Percentiles rank a stretch among this genome's conserved stretches.
Evolutionary conservation across 2,113 vertebrate genomes (phyloP).

Genomic region (Mormyrus lacerda): DNA sequence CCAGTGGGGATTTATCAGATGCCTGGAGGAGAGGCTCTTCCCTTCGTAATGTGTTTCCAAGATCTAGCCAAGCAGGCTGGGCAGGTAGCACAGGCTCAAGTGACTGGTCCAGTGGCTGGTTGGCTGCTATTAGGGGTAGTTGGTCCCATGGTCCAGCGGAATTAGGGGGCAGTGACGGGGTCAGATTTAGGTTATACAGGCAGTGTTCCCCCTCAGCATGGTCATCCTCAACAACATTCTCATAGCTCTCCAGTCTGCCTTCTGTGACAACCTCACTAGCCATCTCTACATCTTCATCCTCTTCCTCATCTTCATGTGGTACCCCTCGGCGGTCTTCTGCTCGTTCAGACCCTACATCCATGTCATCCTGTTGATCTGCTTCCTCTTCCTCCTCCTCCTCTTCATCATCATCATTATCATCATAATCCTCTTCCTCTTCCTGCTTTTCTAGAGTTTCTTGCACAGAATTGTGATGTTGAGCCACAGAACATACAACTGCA

Average conservation of each 20-base stretch:
- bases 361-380: conserved; percentile 56
- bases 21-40: conserved; percentile 20
- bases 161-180: conserved; percentile 41
- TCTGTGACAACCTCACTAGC: conserved; percentile 65
- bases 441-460: conserved; percentile 44
- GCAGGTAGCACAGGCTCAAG: conserved; percentile 40
- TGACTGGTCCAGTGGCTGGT: conserved; percentile 33
- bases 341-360: conserved; percentile 64
- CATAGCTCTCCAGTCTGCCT: conserved; percentile 66
- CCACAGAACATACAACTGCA: conserved; percentile 39
- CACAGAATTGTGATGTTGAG: conserved; percentile 32
- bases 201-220: conserved; percentile 57
- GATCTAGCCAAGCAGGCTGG: conserved; percentile 41
- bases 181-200: conserved; percentile 60
- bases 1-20: neutral
- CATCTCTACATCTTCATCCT: conserved; percentile 67
- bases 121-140: conserved; percentile 40
- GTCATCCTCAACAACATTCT: conserved; percentile 60
- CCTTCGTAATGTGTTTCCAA: conserved; percentile 25
- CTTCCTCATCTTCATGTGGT: conserved; percentile 49
- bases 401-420: conserved; percentile 48
- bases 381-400: conserved; percentile 42
- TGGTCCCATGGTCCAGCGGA: conserved; percentile 49
- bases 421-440: conserved; percentile 50
- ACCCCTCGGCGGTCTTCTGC: conserved; percentile 46